Evolutionary conservation across 37 sponge, comb jelly and placozoan genomes (phyloP), one percentile per base, ranked within the genome.

Genomic region (Amphimedon queenslandica): DNA sequence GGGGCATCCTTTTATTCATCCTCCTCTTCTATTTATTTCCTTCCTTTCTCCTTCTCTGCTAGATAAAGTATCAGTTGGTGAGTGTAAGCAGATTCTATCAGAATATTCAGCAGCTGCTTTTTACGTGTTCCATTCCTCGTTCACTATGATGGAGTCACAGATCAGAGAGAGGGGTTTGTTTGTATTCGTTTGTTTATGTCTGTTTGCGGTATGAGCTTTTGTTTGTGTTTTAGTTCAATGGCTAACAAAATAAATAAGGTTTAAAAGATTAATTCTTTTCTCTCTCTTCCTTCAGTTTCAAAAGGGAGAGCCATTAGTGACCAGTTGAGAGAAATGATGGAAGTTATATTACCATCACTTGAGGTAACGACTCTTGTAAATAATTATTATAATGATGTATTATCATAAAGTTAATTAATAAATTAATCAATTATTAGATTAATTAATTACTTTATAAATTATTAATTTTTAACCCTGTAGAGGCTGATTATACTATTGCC

Each of bases 111-210:
- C 82, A 41, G 39, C 66, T 28, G 73, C 88, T n/a, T 93, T 85
- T 64, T 88, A 80, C 67, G 79, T 82, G 34, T 77, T 93, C 51
- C 82, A 88, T 51, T 24, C 78, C 25, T 88, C 82, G 42, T 93
- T 93, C 57, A 75, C 79, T 23, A 60, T 32, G 25, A 34, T 78
- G 0, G 93, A 93, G 79, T 35, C 43, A 4, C 13, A 58, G 55
- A 73, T 90, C 24, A 71, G 73, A 34, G 77, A 77, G 13, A 85
- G 53, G 60, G 69, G 86, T 85, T 42, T 2, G 53, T 47, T 47
- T 8, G 53, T 18, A 47, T 47, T n/a, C n/a, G n/a, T n/a, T n/a
- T n/a, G n/a, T n/a, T n/a, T n/a, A n/a, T n/a, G n/a, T n/a, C n/a
- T n/a, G n/a, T n/a, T n/a, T n/a, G n/a, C n/a, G n/a, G n/a, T n/a